Base-by-base conservation (phyloP, 2,888 invertebrate species). In the Conchocele bisecta region DNA sequence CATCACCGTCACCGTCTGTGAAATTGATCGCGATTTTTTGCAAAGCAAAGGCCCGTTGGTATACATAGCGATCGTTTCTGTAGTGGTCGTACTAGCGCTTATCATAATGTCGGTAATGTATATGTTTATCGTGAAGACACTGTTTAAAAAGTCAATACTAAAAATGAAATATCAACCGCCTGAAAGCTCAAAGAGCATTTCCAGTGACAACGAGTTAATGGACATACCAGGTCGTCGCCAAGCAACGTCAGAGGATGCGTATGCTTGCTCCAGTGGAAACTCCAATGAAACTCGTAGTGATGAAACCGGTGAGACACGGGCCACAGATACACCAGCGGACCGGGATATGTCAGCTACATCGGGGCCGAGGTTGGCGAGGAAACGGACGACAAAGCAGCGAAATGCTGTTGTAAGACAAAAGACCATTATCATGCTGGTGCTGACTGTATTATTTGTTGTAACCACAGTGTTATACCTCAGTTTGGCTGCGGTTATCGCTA, bases 401-500 rank as follows among this genome's bases (percentile, higher is more conserved):
- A 2, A 17, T 6, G 20, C 28, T 41, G 22, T 53, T 22, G 59
- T 68, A 20, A 50, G 57, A 37, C 26, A 61, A 26, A 75, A 75
- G 39, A 75, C 75, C 3, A 26, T 33, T 3, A 75, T 75, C 6
- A 71, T 66, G 58, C 53, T 71, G 11, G 65, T 75, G 17, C 48
- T 75, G 13, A 71, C 68, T 7, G 50, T 65, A 1, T 44, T 60
- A n/a, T 75, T 75, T 41, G 71, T 68, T 22, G 20, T 71, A 3
- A 75, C 71, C 1, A 71, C 68, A 9, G 35, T 71, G 13, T 22
- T 71, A 26, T 75, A 75, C 17, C 46, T 71, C 42, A 71, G 65
- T 13, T 33, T 75, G 22, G 50, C 68, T 7, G 54, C 64, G 5
- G 33, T 71, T 20, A 75, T 75, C 17, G 75, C 75, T 13, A 53